These are phyloP conservation scores for Panthera uncia DNA, from an alignment of 2,113 vertebrate species.

Conservation along the genomic window DNA sequence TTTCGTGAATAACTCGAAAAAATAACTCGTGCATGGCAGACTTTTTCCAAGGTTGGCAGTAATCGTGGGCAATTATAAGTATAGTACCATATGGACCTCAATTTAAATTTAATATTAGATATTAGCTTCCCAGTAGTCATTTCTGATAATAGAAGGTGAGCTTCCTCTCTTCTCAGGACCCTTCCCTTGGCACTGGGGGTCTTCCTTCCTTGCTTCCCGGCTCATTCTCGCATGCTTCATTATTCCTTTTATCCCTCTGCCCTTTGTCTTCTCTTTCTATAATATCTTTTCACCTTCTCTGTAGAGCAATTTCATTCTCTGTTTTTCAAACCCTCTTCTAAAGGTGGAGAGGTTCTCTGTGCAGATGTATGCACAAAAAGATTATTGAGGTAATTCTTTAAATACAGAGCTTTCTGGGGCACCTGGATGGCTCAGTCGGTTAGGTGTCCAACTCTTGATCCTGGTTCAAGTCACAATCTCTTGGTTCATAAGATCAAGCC, in stretches of 20 bases:
- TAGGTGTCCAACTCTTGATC: too few relatives aligned
- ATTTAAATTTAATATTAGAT: not conserved
- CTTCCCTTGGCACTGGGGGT: not conserved
- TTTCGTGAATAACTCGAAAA: not conserved
- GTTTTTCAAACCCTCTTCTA: not conserved
- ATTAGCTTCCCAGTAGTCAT: not conserved
- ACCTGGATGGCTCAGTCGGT: too few relatives aligned
- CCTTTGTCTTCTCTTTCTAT: not conserved
- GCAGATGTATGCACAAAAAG: not conserved
- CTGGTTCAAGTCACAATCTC: too few relatives aligned
- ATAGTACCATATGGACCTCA: not conserved
- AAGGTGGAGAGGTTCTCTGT: not conserved
- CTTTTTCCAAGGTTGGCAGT: not conserved
- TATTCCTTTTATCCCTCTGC: not conserved
- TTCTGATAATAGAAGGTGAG: not conserved
- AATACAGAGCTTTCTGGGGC: not conserved
- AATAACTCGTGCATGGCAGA: not conserved
- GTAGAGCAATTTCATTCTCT: not conserved
- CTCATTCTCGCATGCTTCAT: not conserved
- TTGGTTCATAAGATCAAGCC: too few relatives aligned
- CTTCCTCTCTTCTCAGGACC: not conserved
- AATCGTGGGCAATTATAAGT: not conserved
- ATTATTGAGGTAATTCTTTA: not conserved
- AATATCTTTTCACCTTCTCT: not conserved
- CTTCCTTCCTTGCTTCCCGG: not conserved